Percentiles rank a stretch among this genome's conserved stretches.
phyloP scores from a whole-genome alignment of 2,888 invertebrate species.

The Drosophila colorata region DNA sequence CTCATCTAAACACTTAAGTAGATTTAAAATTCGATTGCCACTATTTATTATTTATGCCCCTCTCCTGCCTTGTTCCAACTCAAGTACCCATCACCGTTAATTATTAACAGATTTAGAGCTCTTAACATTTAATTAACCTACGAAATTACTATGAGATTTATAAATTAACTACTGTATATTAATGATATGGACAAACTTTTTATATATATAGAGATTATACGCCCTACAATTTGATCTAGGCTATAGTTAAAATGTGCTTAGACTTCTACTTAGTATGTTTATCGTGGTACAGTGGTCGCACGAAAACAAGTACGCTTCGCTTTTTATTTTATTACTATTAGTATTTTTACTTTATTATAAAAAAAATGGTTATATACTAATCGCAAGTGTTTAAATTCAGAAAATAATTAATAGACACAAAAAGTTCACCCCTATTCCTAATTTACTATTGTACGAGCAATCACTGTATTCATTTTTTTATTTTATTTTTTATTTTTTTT shows the following conservation, averaged over 20 bases:
- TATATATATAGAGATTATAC: not conserved
- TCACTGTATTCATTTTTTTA: not conserved
- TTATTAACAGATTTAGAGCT: conserved; percentile 12
- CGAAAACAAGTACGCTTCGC: not conserved
- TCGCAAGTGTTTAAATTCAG: not conserved
- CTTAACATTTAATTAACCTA: conserved; percentile 27
- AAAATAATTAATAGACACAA: not conserved
- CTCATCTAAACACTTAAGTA: conserved; percentile 45
- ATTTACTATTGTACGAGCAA: not conserved
- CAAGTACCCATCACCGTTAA: conserved; percentile 17
- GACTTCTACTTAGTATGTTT: not conserved
- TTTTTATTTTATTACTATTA: not conserved
- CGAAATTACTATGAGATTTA: conserved; percentile 21
- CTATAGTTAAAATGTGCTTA: conserved; percentile 8
- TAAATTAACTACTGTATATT: conserved; percentile 9
- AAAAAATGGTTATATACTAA: no score
- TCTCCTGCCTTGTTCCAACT: conserved; percentile 1
- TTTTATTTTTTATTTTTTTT: not conserved
- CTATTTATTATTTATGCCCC: conserved; percentile 57
- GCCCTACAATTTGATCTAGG: not conserved
- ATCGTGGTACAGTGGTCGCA: conserved; percentile 8
- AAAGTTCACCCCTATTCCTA: no score
- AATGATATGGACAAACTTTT: conserved; percentile 1
- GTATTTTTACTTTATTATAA: no score
- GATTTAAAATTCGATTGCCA: conserved; percentile 13